Percentiles rank a stretch among this genome's conserved stretches.
These are phyloP conservation scores for Mandrillus leucophaeus DNA, from an alignment of 2,113 vertebrate species.

Conservation along the genomic window DNA sequence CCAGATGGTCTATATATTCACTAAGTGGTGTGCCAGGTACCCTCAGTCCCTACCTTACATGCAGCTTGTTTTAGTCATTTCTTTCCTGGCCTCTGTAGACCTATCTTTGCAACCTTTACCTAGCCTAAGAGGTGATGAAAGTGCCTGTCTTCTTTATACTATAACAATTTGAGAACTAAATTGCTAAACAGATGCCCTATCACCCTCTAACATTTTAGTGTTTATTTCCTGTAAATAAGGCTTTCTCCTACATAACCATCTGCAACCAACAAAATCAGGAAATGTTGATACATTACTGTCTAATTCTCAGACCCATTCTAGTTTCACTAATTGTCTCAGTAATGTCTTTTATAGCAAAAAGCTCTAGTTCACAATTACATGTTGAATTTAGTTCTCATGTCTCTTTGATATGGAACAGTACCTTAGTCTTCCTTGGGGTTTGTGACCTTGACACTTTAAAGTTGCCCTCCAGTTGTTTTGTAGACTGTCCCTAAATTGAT, in stretches of 20 bases:
- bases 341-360: background rate
- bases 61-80: slow-evolving; percentile 7
- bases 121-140: background rate
- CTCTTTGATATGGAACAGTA: background rate
- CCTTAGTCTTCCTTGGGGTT: slow-evolving; percentile 15
- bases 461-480: background rate
- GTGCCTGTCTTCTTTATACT: background rate
- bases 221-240: background rate
- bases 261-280: background rate
- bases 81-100: background rate
- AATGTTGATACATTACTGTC: background rate
- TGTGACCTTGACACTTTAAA: background rate
- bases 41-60: background rate
- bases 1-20: background rate
- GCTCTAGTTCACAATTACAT: slow-evolving; percentile 20
- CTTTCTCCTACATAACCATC: background rate
- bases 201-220: background rate
- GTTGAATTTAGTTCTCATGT: background rate
- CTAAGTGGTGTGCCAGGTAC: background rate
- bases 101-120: background rate
- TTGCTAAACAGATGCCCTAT: background rate
- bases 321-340: background rate
- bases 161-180: background rate
- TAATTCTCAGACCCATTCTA: background rate
- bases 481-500: slow-evolving; percentile 15